Conservation (phyloP, 1,140 invertebrate species). For the Drosophila lini region DNA sequence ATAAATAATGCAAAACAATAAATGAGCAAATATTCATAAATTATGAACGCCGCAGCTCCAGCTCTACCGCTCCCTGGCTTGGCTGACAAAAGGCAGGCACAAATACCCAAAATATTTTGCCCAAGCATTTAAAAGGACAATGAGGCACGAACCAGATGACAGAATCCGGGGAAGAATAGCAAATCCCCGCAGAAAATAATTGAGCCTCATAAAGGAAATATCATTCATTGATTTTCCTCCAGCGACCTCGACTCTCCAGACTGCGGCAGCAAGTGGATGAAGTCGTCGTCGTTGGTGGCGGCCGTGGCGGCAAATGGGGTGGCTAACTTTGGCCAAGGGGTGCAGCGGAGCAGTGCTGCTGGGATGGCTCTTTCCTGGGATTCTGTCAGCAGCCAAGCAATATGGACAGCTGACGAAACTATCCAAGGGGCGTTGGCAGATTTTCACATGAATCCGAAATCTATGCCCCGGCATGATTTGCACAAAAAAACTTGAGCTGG, state of each 20-base stretch:
- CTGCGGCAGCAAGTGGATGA: slow-evolving; percentile 63
- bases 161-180: slow-evolving; percentile 64
- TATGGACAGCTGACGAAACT: slow-evolving; percentile 80
- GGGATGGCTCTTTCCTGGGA: slow-evolving; percentile 21
- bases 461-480: slow-evolving; percentile 81
- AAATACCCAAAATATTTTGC: slow-evolving; percentile 81
- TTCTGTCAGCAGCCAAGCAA: slow-evolving; percentile 27
- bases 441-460: slow-evolving; percentile 78
- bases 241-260: slow-evolving; percentile 27
- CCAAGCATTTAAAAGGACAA: slow-evolving; percentile 83
- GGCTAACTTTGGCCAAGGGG: slow-evolving; percentile 9
- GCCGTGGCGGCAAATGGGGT: slow-evolving; percentile 5
- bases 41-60: slow-evolving; percentile 64
- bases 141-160: slow-evolving; percentile 70
- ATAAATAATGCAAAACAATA: slow-evolving; percentile 82
- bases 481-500: slow-evolving; percentile 73
- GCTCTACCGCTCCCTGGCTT: background rate
- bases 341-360: slow-evolving; percentile 9
- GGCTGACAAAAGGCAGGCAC: slow-evolving; percentile 60
- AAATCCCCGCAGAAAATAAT: slow-evolving; percentile 84
- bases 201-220: slow-evolving; percentile 81
- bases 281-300: slow-evolving; percentile 26
- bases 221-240: slow-evolving; percentile 80
- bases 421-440: slow-evolving; percentile 61
- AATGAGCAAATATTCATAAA: slow-evolving; percentile 83